Conservation (phyloP, 2,888 invertebrate genomes). For the Spisula subtruncata region DNA sequence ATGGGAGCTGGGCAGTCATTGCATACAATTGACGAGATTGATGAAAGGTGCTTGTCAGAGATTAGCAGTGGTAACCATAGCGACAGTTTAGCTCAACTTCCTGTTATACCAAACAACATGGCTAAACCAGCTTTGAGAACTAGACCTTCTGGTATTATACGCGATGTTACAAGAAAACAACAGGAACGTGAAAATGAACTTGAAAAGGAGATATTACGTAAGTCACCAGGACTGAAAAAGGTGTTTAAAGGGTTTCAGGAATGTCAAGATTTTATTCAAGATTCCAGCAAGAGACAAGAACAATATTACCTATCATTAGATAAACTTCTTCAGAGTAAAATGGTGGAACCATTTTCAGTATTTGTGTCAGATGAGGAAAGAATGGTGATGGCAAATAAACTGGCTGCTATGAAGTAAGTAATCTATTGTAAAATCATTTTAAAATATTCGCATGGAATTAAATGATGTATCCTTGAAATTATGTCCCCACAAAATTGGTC, state of each 20-base stretch:
- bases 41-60: not conserved
- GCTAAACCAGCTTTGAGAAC: constrained; percentile 12
- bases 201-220: constrained; percentile 42
- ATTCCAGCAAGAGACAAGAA: constrained; percentile 34
- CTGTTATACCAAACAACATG: not conserved
- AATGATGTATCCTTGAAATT: no score
- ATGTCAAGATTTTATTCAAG: constrained; percentile 37
- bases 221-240: constrained; percentile 40
- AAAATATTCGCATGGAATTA: no score
- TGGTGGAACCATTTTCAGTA: constrained; percentile 44
- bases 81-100: not conserved
- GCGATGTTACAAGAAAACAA: constrained; percentile 35
- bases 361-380: constrained; percentile 62
- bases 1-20: constrained; percentile 13
- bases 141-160: constrained; percentile 50
- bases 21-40: not conserved
- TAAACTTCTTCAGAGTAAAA: constrained; percentile 56
- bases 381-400: constrained; percentile 72
- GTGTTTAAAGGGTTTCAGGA: constrained; percentile 58
- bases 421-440: no score
- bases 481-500: no score
- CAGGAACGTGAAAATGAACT: constrained; percentile 43
- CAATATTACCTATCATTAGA: constrained; percentile 45
- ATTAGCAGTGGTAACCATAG: constrained; percentile 31
- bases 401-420: constrained; percentile 71